A percentile compares a stretch with the other conserved stretches of the same genome.
phyloP scores from a whole-genome alignment of 1,140 invertebrate genomes.

The Sminthurinus signatus region DNA sequence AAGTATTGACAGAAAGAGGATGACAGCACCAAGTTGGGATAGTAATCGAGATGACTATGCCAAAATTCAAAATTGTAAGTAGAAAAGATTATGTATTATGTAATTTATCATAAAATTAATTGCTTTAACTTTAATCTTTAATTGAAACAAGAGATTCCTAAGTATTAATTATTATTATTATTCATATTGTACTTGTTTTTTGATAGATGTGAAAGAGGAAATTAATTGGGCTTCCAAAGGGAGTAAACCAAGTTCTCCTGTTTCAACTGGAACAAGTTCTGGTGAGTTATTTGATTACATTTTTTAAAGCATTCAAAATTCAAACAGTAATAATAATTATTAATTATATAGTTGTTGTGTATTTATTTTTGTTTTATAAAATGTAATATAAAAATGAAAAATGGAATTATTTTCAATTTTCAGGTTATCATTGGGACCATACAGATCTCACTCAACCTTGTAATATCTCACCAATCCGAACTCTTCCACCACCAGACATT shows the following conservation, averaged over 20 bases:
- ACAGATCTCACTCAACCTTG: slow-evolving; percentile 32
- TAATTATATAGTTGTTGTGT: too few relatives aligned
- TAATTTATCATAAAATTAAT: too few relatives aligned
- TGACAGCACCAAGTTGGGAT: slow-evolving; percentile 26
- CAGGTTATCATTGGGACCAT: slow-evolving; percentile 35
- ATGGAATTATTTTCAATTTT: not conserved
- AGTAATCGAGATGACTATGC: slow-evolving; percentile 39
- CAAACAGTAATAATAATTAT: too few relatives aligned
- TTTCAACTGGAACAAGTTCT: slow-evolving; percentile 20
- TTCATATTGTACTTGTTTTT: too few relatives aligned
- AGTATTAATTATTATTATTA: too few relatives aligned
- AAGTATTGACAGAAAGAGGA: slow-evolving; percentile 27
- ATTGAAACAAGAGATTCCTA: too few relatives aligned
- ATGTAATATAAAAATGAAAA: not conserved
- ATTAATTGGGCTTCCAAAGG: slow-evolving; percentile 39
- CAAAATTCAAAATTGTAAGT: slow-evolving; percentile 41
- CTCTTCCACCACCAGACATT: slow-evolving; percentile 37
- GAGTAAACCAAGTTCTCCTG: slow-evolving; percentile 37
- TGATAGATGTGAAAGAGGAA: slow-evolving; percentile 40
- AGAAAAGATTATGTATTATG: too few relatives aligned
- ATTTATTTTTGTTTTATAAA: not conserved
- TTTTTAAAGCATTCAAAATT: too few relatives aligned
- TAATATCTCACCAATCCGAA: slow-evolving; percentile 38
- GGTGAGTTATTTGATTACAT: slow-evolving; percentile 8
- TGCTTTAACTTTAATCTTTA: too few relatives aligned